These are phyloP conservation scores for Antechinus flavipes DNA, from an alignment of 2,113 vertebrate species.

Conservation along the genomic window DNA sequence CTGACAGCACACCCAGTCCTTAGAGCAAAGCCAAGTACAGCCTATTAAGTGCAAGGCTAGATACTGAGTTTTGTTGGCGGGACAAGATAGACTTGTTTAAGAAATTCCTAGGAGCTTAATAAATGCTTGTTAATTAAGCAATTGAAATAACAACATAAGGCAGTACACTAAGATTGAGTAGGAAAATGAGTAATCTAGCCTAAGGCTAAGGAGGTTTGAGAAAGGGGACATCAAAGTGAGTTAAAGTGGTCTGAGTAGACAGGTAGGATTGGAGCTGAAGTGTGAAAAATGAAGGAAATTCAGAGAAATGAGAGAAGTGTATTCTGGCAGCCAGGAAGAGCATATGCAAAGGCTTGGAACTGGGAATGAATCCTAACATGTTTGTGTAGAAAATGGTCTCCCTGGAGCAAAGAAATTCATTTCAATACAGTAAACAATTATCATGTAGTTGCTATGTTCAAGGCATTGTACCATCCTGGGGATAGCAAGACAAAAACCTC, in stretches of 20 bases:
- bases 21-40: not conserved
- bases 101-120: not conserved
- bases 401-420: not conserved
- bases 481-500: not conserved
- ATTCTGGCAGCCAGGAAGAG: not conserved
- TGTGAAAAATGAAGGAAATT: not conserved
- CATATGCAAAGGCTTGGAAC: not conserved
- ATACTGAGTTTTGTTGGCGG: not conserved
- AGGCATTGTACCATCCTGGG: not conserved
- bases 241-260: not conserved
- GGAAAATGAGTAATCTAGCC: not conserved
- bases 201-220: not conserved
- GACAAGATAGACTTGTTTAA: not conserved
- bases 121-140: not conserved
- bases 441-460: not conserved
- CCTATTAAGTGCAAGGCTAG: not conserved
- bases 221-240: not conserved
- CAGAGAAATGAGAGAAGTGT: not conserved
- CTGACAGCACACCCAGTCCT: not conserved
- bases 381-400: not conserved
- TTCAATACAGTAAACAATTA: not conserved
- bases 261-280: not conserved
- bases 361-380: not conserved
- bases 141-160: not conserved
- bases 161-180: not conserved